Base-by-base conservation (phyloP, 2,797 vertebrate species). In the Chelon auratus region DNA sequence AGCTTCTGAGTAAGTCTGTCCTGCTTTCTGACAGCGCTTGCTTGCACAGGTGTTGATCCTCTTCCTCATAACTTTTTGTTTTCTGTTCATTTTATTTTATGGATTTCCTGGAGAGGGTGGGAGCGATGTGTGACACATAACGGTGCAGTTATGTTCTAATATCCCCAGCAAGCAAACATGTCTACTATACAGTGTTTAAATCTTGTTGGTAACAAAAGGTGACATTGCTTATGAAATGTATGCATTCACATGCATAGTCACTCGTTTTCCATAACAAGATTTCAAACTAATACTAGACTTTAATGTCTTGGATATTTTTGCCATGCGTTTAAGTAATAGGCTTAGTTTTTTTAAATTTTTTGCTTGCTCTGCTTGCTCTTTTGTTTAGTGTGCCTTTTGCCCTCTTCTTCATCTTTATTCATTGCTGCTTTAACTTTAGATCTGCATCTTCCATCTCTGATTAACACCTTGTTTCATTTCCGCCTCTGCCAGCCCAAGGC, bases 1-100 rank as follows among this genome's bases (percentile, higher is more conserved):
- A 96, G 96, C 97, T 98, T 98, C 97, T 96, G 95, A 99, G 98
- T 99, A 99, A 99, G 98, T 99, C 95, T 97, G 96, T 96, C 96
- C 94, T 95, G 95, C 95, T 96, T 95, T 95, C 94, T 94, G 96
- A 96, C 95, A 93, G 94, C 93, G 94, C 94, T 83, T 91, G 93
- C 95, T 95, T 95, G 93, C 93, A 95, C 95, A 95, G 94, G 94
- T 94, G 94, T 94, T 89, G 89, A 80, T 78, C 77, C 60, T 92
- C 87, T 77, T 73, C 82, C 93, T 91, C 91, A 91, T 82, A 90
- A 81, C 59, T 84, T 80, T 78, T 91, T 89, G 43, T 95, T 81
- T 62, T 58, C 37, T 89, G 51, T 36, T 36, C 15, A 66, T 85
- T 91, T 91, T 24, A 15, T 48, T 94, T 78, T 55, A 1, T 64